Conservation (phyloP, 2,113 vertebrate genomes). For the Pao palembangensis region DNA sequence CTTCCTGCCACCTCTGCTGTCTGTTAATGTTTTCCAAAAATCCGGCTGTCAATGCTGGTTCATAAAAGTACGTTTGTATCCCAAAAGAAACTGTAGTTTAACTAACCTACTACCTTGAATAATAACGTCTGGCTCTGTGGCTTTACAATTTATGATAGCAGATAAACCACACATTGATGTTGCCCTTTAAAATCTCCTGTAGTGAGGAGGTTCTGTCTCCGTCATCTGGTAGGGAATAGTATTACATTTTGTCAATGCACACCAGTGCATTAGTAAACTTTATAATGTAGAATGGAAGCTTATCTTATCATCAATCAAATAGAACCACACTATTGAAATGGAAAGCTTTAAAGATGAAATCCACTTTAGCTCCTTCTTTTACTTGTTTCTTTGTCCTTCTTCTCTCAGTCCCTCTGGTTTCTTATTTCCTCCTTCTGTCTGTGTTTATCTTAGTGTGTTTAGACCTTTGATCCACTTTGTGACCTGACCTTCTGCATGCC, state of each 20-base stretch:
- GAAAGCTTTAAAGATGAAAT: too few relatives aligned
- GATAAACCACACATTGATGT: background rate
- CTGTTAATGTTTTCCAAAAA: conserved; percentile 37
- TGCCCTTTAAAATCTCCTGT: too few relatives aligned
- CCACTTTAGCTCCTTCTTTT: too few relatives aligned
- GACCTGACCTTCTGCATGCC: background rate
- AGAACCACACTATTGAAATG: too few relatives aligned
- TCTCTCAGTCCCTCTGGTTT: too few relatives aligned
- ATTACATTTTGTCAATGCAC: background rate
- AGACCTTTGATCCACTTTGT: background rate
- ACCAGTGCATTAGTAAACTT: too few relatives aligned
- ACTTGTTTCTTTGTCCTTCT: too few relatives aligned
- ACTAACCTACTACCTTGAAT: too few relatives aligned
- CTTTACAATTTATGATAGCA: background rate
- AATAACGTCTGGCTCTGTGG: background rate
- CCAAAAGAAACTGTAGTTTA: background rate
- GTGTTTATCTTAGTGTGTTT: background rate
- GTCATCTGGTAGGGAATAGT: background rate
- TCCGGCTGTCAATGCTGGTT: conserved; percentile 28
- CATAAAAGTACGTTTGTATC: conserved; percentile 2
- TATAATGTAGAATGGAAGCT: too few relatives aligned
- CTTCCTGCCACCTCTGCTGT: conserved; percentile 53
- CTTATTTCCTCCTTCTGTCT: too few relatives aligned
- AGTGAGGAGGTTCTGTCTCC: background rate
- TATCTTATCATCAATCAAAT: too few relatives aligned